Conservation (phyloP, 2,113 vertebrate genomes). For the Piaya cayana region DNA sequence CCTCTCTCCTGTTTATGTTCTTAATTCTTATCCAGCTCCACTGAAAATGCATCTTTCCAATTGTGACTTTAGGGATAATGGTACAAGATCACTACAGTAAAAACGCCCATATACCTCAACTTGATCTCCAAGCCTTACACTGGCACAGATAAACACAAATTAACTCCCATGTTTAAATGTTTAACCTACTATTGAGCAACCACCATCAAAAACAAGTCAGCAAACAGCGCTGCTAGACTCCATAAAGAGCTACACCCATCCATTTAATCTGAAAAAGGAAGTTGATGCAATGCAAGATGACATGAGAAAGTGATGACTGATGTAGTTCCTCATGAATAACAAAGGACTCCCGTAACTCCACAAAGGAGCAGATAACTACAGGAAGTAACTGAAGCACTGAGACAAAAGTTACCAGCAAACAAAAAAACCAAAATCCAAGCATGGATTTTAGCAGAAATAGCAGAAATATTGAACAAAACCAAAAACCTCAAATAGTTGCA, state of each 20-base stretch:
- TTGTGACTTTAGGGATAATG: constrained; percentile 38
- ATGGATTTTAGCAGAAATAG: too few relatives aligned
- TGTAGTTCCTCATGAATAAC: constrained; percentile 39
- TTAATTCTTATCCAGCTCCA: constrained; percentile 23
- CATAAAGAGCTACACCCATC: constrained; percentile 40
- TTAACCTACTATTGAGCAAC: constrained; percentile 17
- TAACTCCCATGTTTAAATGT: constrained; percentile 11
- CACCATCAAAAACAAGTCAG: not conserved
- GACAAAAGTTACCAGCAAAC: constrained; percentile 3
- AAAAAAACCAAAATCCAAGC: not conserved
- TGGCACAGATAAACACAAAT: constrained; percentile 34
- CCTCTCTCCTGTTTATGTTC: not conserved
- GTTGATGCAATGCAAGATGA: constrained; percentile 61
- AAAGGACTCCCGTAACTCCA: constrained; percentile 30
- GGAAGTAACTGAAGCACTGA: constrained; percentile 16
- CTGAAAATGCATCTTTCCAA: constrained; percentile 41
- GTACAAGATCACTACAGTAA: not conserved
- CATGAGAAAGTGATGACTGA: constrained; percentile 59
- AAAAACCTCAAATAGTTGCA: not conserved
- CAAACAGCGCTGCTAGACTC: not conserved
- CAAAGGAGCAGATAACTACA: not conserved
- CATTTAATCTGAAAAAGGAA: constrained; percentile 48
- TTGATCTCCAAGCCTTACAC: constrained; percentile 10
- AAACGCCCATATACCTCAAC: constrained; percentile 26
- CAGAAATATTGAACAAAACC: not conserved